Base-by-base conservation (phyloP, 1,140 invertebrate genomes). In the Schlechtendalia chinensis region DNA sequence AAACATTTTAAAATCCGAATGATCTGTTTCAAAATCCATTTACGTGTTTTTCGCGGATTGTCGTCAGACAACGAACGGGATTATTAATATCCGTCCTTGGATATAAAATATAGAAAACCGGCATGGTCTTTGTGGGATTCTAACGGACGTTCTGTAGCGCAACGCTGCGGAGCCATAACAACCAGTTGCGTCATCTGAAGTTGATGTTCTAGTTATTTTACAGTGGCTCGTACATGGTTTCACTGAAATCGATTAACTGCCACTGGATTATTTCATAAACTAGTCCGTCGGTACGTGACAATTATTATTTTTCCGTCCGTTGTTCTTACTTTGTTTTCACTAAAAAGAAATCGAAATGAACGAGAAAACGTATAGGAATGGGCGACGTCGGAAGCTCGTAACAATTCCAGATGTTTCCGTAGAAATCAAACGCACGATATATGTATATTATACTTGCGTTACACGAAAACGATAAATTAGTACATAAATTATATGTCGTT, bases 221-320 rank as follows among this genome's bases (percentile, higher is more conserved):
- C 17, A 19, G 8, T n/a, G 69, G 16, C 69, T 19, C 54, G n/a
- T n/a, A 54, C 24, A 72, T 72, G 29, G 47, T 72, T 54, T 72
- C 69, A n/a, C 50, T 72, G 22, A 72, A 72, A 72, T 53, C 47
- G 50, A 29, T 54, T 72, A 72, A 72, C 27, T 29, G 53, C 47
- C 8, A n/a, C 17, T 24, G 29, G 69, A 72, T 72, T 53, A 54
- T 72, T 72, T 72, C 47, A 72, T 54, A 72, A 72, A 72, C 69
- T 72, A 29, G 69, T 71, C 29, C 10, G 69, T 5, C 27, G 27
- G 47, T 29, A 71, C 47, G 69, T 71, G 47, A 53, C 69, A 53
- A 53, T 39, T 71, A 71, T 71, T 17, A 53, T 47, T 12, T 71
- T 8, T 53, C 67, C 12, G 24, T 69, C 14, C 39, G 39, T 69